Evolutionary conservation across 2,888 invertebrate species (phyloP), one percentile per base, ranked within the genome.

Genomic region (Cheilosia soror): DNA sequence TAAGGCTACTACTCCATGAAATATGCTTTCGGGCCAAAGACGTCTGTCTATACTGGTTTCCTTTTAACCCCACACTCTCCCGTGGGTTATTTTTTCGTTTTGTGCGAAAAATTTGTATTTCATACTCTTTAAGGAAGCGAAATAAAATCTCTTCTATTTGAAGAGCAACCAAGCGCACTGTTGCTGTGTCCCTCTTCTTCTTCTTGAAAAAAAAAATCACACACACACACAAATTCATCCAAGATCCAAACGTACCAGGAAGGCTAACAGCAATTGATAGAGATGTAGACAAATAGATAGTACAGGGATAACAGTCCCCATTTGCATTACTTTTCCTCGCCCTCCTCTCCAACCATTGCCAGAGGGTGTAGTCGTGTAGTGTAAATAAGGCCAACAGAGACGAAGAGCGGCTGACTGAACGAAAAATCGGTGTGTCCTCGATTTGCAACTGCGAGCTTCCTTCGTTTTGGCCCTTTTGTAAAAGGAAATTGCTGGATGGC

Each of bases 271-370:
- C 79, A 79, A 79, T 79, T 79, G 79, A 79, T 79, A 66, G 65
- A 79, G 79, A 79, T 79, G 79, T 79, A 79, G 79, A 72, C 72
- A 79, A 79, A 79, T 79, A 79, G 79, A 79, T 79, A 79, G 79
- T 79, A 79, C 79, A 72, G 66, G 66, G 79, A 79, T 79, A 79
- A 79, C 79, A 79, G 79, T 72, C 58, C 79, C 79, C 65, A 72
- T 79, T 79, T 79, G 79, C 79, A 79, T 79, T 79, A 72, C 65
- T 72, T 58, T 51, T 65, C 44, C 25, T 4, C 49, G 4, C 58
- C 37, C 4, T 37, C 11, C 63, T 51, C 40, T 55, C 20, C 33
- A 55, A 15, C 65, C 75, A 63, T 20, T 42, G 53, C 42, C 25
- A 20, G 65, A 57, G 44, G 75, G 57, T 65, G 15, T 27, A 25